These are phyloP conservation scores for Campoplex nolae DNA, from an alignment of 2,888 invertebrate species.

Conservation along the genomic window DNA sequence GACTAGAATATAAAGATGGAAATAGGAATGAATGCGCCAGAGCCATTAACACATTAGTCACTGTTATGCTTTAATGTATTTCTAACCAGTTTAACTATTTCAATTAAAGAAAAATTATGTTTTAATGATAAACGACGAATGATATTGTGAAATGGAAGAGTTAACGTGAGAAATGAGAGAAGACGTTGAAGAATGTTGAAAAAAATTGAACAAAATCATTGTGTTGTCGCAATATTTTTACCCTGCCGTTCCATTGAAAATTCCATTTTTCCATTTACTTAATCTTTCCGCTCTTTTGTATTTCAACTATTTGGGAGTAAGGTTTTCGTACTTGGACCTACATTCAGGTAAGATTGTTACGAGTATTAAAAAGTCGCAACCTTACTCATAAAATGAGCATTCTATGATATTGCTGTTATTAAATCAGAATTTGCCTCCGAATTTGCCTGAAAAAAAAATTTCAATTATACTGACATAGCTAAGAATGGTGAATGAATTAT, in stretches of 20 bases:
- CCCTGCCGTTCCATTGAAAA: background rate
- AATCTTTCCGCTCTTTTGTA: background rate
- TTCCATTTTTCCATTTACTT: background rate
- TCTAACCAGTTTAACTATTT: conserved; percentile 81
- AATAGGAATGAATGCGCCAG: conserved; percentile 74
- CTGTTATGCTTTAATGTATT: conserved; percentile 83
- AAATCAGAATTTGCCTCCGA: no score
- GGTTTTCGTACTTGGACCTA: no score
- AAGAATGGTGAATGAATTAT: no score
- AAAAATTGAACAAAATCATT: background rate
- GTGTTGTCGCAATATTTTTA: background rate
- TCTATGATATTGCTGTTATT: no score
- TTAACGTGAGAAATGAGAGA: conserved; percentile 27
- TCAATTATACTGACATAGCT: no score
- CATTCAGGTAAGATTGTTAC: no score
- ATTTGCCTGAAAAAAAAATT: no score
- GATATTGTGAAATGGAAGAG: conserved; percentile 29
- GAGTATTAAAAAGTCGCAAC: no score
- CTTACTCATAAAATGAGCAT: no score
- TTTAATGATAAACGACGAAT: conserved; percentile 38
- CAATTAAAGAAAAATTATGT: conserved; percentile 70
- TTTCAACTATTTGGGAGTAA: no score
- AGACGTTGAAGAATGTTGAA: conserved; percentile 46
- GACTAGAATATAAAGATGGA: conserved; percentile 47
- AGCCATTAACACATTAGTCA: conserved; percentile 78